Base-by-base conservation (phyloP, 2,888 invertebrate genomes). In the Tenthredo notha region DNA sequence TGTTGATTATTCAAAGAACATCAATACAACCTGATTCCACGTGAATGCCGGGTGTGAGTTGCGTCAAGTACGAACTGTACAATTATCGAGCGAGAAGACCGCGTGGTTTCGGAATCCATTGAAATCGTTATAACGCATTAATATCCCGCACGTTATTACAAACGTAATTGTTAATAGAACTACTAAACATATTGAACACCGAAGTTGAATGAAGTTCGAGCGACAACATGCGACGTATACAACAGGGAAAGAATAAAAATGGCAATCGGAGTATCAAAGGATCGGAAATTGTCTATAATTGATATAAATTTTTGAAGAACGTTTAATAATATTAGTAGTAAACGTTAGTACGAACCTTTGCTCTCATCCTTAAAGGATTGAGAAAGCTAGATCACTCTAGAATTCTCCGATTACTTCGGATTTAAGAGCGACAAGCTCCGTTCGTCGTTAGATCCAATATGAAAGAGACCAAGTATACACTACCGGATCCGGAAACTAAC, bases 351-450 rank as follows among this genome's bases (percentile, higher is more conserved):
- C 74, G 75, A 65, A 93, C 93, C 93, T 93, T 93, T 75, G 93
- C 93, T 90, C 93, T 93, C 93, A 93, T 93, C 67, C 86, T 88
- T 70, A 65, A 84, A 77, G 85, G 84, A 87, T 86, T 84, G 86
- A 89, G 87, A 89, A 87, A 85, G 86, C 88, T 90, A 91, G 90
- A 91, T 89, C 67, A 87, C 47, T 88, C 89, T 89, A 90, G 89
- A 90, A 89, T 87, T 87, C 88, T 87, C 86, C 86, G 92, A 92
- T 92, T 86, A 25, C 82, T 86, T 65, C 85, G 89, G 91, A 91
- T 90, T 88, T 86, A 82, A 43, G 86, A 88, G 72, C 89, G 88
- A 85, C 85, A n/a, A 83, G 75, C 87, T 87, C 87, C 87, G 85
- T 86, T 86, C 86, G 78, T 88, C 86, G 88, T 87, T 87, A 84